Base-by-base conservation (phyloP, 2,113 vertebrate species). In the Crocuta crocuta region DNA sequence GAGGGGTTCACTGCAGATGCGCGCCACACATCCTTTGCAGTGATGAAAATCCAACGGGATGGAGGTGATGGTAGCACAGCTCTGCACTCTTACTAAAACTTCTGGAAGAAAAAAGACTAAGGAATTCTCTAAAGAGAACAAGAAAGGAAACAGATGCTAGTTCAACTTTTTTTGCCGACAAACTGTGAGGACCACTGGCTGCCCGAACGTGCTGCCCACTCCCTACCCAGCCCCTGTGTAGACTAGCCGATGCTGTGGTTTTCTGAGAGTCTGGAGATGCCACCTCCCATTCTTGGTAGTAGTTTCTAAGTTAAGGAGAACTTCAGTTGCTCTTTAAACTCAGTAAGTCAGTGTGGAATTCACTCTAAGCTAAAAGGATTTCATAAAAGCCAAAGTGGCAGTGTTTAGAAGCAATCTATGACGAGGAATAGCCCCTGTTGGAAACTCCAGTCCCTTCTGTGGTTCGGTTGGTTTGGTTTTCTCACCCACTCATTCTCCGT, bases 121-220 rank as follows among this genome's bases (percentile, higher is more conserved):
- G n/a, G 33, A 55, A 85, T 66, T 48, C 43, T 85, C 43, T 19
- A 33, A 66, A 85, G 26, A 68, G 48, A 31, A 31, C 26, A 31
- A 61, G 83, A 55, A 28, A 65, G 63, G 63, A 65, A 73, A 17
- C n/a, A 70, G 43, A 73, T 88, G 86, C 68, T 5, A 31, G 53
- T 73, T 43, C 48, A 15, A 13, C 28, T 6, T 68, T 68, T 31
- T 53, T 39, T 53, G 48, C 48, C 45, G 13, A 17, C 50, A 45
- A 28, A 39, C 3, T 50, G 28, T 31, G 31, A 28, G 26, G 84
- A 58, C 35, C 26, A 10, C 50, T 74, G n/a, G 53, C 70, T 23
- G 10, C 19, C 16, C 24, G 33, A 1, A 4, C 10, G 0, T 31
- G 11, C 58, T 15, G 4, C 16, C 35, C 39, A 16, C 35, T 43